Evolutionary conservation across 2,113 vertebrate genomes (phyloP), one percentile per base, ranked within the genome.

Genomic region (Cavia aperea): DNA sequence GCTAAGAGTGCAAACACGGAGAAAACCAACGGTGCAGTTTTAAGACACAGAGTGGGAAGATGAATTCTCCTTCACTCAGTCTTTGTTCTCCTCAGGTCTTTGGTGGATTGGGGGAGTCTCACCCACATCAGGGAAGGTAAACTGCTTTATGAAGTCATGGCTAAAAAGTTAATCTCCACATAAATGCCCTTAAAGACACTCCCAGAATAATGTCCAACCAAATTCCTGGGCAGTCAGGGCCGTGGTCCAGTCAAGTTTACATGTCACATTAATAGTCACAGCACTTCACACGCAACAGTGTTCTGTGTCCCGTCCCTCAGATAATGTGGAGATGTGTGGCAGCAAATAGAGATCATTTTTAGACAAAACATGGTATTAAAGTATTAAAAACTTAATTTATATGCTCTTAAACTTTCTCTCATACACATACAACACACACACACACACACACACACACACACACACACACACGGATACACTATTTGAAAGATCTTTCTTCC

Each of bases 161-260:
- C 93, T 93, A 43, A 70, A 63, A 88, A 66, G 16, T 90, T 88
- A 88, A 88, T n/a, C 49, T 72, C 65, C 36, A n/a, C 10, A 68
- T 12, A 81, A 79, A 68, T 43, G 84, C 8, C 23, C 5, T 94
- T 82, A 62, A 5, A 85, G 39, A 91, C 65, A 88, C n/a, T 46
- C 4, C 43, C 15, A 86, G 15, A 79, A 85, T 51, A 77, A 73
- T 23, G 7, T 73, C 72, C 51, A 68, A 75, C 29, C 65, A 75
- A 90, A 70, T 56, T 60, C 16, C 39, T 68, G 23, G 24, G 58
- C 14, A 68, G 10, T 10, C 31, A 13, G 19, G 9, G 29, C 39
- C 43, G 21, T 91, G 72, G 26, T 33, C 15, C 21, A 43, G 19
- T 54, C 54, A 92, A 81, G 6, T 33, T 77, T 56, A 73, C 65